phyloP scores from a whole-genome alignment of 1,140 invertebrate species.

The Anastrepha obliqua region DNA sequence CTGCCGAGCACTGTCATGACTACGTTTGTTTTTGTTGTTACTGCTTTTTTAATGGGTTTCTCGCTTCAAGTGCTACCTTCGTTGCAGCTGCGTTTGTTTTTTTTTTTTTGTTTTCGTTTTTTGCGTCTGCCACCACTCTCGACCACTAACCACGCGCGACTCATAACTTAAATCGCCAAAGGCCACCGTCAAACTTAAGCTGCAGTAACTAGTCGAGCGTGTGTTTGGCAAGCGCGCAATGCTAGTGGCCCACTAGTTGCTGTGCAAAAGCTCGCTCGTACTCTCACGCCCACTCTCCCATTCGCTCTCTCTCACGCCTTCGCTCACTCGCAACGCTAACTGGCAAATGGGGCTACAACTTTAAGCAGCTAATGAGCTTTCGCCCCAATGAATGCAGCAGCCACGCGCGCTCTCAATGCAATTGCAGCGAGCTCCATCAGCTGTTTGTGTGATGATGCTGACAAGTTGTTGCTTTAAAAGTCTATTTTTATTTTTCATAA shows the following conservation, averaged over 20 bases:
- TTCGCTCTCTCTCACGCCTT: not conserved
- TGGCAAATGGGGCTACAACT: not conserved
- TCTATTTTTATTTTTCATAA: not conserved
- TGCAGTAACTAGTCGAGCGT: not conserved
- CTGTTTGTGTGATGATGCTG: not conserved
- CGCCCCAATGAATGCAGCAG: not conserved
- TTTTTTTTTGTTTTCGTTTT: no score
- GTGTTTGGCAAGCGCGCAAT: not conserved
- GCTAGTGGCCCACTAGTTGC: constrained; percentile 6
- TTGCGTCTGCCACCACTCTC: not conserved
- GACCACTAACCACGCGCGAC: constrained; percentile 58
- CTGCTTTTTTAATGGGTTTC: not conserved
- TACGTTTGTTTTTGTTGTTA: not conserved
- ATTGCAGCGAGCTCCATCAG: not conserved
- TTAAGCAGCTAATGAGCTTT: not conserved
- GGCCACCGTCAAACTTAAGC: not conserved
- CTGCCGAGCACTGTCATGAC: not conserved
- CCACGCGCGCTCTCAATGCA: not conserved
- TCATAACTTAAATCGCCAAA: constrained; percentile 36
- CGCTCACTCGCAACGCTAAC: not conserved
- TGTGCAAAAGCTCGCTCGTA: not conserved
- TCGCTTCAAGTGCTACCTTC: not conserved
- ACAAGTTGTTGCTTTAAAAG: not conserved
- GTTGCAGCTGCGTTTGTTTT: constrained; percentile 57
- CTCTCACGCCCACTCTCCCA: not conserved